phyloP scores from a whole-genome alignment of 2,797 vertebrate species.

The Poeciliopsis presidionis region DNA sequence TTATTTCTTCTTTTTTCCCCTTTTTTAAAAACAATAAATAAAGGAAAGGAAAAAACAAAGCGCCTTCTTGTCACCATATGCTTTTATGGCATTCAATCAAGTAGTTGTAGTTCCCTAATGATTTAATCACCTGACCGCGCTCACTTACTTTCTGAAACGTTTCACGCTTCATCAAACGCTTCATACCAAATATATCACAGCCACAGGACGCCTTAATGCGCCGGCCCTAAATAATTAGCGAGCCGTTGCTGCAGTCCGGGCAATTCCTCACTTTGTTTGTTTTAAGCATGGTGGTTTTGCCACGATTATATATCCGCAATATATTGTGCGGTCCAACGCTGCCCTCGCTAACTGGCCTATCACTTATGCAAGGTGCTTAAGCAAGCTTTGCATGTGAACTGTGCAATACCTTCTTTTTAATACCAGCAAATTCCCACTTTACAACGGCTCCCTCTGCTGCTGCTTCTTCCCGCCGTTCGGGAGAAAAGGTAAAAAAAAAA shows the following conservation, averaged over 20 bases:
- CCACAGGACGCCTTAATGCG: neutral
- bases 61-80: neutral
- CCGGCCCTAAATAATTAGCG: neutral
- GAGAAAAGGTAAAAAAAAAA: neutral
- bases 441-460: neutral
- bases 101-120: neutral
- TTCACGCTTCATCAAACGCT: neutral
- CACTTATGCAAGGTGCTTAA: neutral
- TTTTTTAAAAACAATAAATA: neutral
- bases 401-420: neutral
- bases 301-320: neutral
- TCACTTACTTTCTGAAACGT: neutral
- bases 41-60: neutral
- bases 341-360: neutral
- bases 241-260: neutral
- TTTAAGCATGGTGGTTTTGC: neutral
- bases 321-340: neutral
- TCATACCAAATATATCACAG: neutral
- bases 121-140: neutral
- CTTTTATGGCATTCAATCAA: neutral
- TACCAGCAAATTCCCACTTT: neutral
- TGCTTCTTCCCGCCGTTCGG: neutral
- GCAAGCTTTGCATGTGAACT: neutral
- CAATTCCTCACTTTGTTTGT: neutral
- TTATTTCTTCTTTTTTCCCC: no score